Base-by-base conservation (phyloP, 2,888 invertebrate species). In the Tinea semifulvella region DNA sequence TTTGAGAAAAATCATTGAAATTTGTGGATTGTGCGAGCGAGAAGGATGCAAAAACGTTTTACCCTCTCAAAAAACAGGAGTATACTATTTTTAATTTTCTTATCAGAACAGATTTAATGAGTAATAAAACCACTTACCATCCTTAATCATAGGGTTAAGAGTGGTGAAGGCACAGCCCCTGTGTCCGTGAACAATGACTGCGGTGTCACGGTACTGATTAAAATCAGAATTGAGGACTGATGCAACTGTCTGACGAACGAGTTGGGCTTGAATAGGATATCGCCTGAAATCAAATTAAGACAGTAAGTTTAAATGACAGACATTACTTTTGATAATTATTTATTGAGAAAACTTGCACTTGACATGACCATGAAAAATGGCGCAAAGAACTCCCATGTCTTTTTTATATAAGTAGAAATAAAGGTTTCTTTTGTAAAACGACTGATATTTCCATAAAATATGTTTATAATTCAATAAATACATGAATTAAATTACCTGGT, bases 111-210 rank as follows among this genome's bases (percentile, higher is more conserved):
- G n/a, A n/a, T n/a, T n/a, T n/a, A n/a, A n/a, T n/a, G n/a, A 22
- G 8, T 22, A 7, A 22, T 22, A 22, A 22, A 22, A 22, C 6
- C 8, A 13, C 50, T 48, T 55, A 68, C 67, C 60, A 44, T 58
- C 54, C 49, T 55, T 63, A 1, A 66, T 52, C 4, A 51, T 46
- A 4, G 63, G 61, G 35, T 63, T 65, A 5, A 62, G 51, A 4
- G 55, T 50, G 2, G 55, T 52, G 5, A 47, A 47, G 0, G 50
- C 53, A 8, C 59, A 55, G 1, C 56, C 64, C n/a, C 46, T 46
- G 11, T 51, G 51, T 0, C 55, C 55, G 17, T 55, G 55, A 3
- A 55, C 50, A 16, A 55, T 38, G 8, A 55, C 36, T 7, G 48
- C 49, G 2, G 53, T 53, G 31, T 49, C 45, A 1, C 47, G 45